phyloP scores from a whole-genome alignment of 2,888 invertebrate species.

The Andricus quercusramuli region DNA sequence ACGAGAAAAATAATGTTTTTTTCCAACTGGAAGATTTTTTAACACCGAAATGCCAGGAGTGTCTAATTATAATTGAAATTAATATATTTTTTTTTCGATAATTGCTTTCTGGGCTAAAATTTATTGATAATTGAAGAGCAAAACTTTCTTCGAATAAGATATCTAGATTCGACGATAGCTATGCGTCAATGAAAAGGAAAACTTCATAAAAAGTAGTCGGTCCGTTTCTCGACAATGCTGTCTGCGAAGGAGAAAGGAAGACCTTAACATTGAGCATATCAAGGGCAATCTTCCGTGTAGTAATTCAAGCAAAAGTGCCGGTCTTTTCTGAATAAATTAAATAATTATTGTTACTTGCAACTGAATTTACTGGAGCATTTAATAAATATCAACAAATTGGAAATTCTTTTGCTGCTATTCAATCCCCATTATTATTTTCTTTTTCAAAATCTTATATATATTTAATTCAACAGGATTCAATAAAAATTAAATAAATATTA shows the following conservation, averaged over 20 bases:
- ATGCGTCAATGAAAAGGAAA: conserved; percentile 33
- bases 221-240: conserved; percentile 39
- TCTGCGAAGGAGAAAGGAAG: conserved; percentile 57
- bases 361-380: neutral
- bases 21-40: neutral
- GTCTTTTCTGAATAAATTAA: neutral
- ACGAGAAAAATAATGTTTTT: neutral
- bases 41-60: neutral
- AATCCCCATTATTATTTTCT: neutral
- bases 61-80: neutral
- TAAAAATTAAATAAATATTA: neutral
- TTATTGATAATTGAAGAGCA: neutral
- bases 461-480: neutral
- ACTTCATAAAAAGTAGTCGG: conserved; percentile 31
- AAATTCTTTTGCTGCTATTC: neutral
- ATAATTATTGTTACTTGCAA: neutral
- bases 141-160: conserved; percentile 12
- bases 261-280: conserved; percentile 52
- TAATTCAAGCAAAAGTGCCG: conserved; percentile 44
- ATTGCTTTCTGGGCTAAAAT: neutral
- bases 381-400: neutral
- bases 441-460: no score
- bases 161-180: conserved; percentile 22
- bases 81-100: neutral
- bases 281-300: conserved; percentile 47